Conservation (phyloP, 1,140 invertebrate species). For the Campodea augens region DNA sequence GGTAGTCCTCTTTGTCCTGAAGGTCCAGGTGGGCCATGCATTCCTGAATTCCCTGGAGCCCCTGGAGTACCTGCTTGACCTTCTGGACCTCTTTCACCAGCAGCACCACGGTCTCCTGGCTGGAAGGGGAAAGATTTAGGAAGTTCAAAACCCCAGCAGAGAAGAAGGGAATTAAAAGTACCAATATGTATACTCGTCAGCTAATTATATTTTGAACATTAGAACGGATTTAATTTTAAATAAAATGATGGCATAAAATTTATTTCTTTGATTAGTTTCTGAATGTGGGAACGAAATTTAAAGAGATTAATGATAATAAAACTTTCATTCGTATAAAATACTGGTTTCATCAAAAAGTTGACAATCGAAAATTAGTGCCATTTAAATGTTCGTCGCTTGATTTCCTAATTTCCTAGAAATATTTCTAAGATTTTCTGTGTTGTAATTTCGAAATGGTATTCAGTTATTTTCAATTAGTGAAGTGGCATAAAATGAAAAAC, state of each 20-base stretch:
- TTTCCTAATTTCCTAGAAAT: too few species aligned
- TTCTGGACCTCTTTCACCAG: conserved; percentile 28
- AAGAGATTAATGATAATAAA: neutral
- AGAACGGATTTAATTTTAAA: neutral
- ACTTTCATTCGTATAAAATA: too few species aligned
- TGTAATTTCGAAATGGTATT: too few species aligned
- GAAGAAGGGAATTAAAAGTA: neutral
- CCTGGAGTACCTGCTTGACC: conserved; percentile 24
- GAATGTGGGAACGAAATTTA: neutral
- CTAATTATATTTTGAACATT: neutral
- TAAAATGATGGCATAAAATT: neutral
- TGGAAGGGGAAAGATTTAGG: conserved; percentile 12
- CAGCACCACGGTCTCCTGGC: conserved; percentile 30
- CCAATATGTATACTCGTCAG: neutral
- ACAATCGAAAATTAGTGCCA: too few species aligned
- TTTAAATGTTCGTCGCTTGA: too few species aligned
- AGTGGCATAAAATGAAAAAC: too few species aligned
- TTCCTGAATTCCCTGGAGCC: conserved; percentile 26
- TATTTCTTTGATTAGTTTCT: neutral
- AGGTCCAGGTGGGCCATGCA: conserved; percentile 22
- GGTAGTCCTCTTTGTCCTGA: conserved; percentile 26
- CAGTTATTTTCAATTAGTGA: too few species aligned
- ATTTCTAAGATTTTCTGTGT: too few species aligned
- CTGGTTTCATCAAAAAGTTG: too few species aligned
- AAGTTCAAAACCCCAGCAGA: neutral